Percentiles rank a stretch among this genome's conserved stretches.
Conservation (phyloP, 2,797 vertebrate genomes). For the Hydrophis major region DNA sequence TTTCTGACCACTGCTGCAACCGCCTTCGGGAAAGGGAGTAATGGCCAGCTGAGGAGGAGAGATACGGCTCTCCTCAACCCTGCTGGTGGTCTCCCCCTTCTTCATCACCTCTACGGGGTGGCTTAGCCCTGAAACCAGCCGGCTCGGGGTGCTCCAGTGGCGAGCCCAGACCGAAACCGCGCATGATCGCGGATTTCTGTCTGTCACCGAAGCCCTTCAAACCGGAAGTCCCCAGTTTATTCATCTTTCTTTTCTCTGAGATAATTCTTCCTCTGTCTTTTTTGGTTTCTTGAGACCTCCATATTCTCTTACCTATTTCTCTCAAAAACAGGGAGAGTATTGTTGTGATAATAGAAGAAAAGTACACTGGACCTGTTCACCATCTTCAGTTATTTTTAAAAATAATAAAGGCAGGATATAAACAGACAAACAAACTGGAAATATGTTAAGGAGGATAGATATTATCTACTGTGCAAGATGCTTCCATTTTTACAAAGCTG, state of each 20-base stretch:
- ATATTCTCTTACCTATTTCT: background rate
- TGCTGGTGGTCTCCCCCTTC: no score
- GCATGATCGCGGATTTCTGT: no score
- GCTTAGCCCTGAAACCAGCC: no score
- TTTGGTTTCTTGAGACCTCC: background rate
- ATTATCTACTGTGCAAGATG: constrained; percentile 60
- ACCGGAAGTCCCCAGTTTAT: background rate
- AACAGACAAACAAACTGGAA: constrained; percentile 48
- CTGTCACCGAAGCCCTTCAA: no score
- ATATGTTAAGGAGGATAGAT: constrained; percentile 67
- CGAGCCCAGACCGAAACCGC: no score
- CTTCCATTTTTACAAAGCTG: constrained; percentile 51
- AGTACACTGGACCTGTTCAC: background rate
- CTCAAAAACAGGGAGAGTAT: background rate
- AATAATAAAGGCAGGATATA: background rate
- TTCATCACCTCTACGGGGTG: no score
- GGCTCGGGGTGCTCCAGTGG: no score
- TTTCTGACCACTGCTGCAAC: no score
- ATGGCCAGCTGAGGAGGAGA: no score
- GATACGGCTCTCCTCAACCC: no score
- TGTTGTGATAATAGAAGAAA: background rate
- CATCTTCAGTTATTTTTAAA: background rate
- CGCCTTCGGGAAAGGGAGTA: no score
- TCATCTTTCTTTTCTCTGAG: background rate
- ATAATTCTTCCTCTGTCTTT: background rate